phyloP scores from a whole-genome alignment of 2,888 invertebrate species.

The Epirrita christyi region DNA sequence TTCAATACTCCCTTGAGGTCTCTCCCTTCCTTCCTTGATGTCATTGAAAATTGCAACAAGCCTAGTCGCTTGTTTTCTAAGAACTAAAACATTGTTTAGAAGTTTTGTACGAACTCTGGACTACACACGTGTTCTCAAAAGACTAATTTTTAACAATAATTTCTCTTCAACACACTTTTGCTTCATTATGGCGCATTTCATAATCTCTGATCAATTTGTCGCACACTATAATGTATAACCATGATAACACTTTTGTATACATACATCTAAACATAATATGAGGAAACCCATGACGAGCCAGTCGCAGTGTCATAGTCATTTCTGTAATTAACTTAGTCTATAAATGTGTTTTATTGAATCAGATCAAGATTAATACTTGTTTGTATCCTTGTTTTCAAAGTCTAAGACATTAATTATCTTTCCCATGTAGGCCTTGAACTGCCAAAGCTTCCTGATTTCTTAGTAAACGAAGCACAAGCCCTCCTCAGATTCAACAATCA shows the following conservation, averaged over 20 bases:
- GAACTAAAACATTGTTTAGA: background rate
- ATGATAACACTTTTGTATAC: conserved; percentile 31
- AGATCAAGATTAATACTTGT: conserved; percentile 17
- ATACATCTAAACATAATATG: conserved; percentile 32
- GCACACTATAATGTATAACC: conserved; percentile 36
- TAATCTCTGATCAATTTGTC: conserved; percentile 23
- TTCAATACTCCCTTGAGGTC: conserved; percentile 20
- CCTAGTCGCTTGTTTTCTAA: background rate
- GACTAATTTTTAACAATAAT: no score
- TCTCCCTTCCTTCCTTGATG: conserved; percentile 8
- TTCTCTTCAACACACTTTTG: no score
- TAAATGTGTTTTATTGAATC: conserved; percentile 13
- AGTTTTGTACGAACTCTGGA: background rate
- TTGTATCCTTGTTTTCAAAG: conserved; percentile 7
- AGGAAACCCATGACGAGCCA: conserved; percentile 14
- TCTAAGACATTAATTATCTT: background rate
- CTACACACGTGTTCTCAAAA: background rate
- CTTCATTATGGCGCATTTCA: background rate
- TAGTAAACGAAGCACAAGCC: conserved; percentile 31
- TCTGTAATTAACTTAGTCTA: conserved; percentile 29
- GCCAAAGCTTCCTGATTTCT: conserved; percentile 18
- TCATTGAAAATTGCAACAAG: conserved; percentile 11
- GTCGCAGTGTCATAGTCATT: conserved; percentile 16
- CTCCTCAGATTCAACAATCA: conserved; percentile 48
- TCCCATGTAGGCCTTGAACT: conserved; percentile 24